Evolutionary conservation across 2,113 vertebrate species (phyloP).

Genomic region (Capricornis sumatraensis): DNA sequence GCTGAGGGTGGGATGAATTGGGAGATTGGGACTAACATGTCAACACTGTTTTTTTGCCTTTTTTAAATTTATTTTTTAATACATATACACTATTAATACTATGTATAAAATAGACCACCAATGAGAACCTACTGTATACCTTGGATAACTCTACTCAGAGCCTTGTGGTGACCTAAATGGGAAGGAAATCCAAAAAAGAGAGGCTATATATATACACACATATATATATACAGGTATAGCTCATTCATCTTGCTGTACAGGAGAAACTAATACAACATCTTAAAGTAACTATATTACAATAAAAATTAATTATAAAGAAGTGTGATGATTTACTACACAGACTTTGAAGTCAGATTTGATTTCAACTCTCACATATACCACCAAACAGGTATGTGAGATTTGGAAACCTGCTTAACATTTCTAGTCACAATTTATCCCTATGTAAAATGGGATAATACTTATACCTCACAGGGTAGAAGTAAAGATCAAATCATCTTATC

Average conservation of each 20-base stretch:
- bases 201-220: accelerated
- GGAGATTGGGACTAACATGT: neutral
- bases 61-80: neutral
- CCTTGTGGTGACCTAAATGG: neutral
- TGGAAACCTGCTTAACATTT: neutral
- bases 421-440: neutral
- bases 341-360: neutral
- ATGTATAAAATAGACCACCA: neutral
- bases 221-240: neutral
- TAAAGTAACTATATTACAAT: neutral
- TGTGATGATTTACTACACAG: neutral
- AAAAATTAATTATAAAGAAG: neutral
- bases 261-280: neutral
- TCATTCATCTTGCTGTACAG: neutral
- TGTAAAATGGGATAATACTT: neutral
- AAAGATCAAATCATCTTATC: neutral
- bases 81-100: neutral
- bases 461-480: neutral
- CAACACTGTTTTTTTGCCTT: neutral
- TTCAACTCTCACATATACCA: neutral
- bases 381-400: neutral
- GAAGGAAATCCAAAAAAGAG: neutral
- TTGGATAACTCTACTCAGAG: neutral
- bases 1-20: neutral
- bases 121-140: neutral